A percentile compares a stretch with the other conserved stretches of the same genome.
Evolutionary conservation across 2,888 invertebrate species (phyloP).

Genomic region (Lacanobia oleracea): DNA sequence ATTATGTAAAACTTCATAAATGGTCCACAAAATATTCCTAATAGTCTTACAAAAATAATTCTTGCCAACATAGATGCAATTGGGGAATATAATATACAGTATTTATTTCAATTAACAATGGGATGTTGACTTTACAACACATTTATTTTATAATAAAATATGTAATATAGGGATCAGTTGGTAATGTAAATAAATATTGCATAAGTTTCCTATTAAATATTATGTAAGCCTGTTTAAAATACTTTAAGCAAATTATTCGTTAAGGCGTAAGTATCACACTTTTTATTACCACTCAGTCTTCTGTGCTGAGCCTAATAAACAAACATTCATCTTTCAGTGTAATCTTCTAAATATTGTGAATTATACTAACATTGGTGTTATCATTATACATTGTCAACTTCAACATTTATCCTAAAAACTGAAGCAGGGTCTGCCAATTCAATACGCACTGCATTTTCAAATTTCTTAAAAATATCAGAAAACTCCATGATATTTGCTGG

Average conservation of each 20-base stretch:
- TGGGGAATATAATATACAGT: background rate
- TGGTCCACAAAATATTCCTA: constrained; percentile 47
- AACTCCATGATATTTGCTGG: constrained; percentile 99
- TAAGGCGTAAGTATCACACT: constrained; percentile 46
- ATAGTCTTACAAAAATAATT: constrained; percentile 23
- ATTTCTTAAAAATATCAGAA: constrained; percentile 95
- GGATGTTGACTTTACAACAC: background rate
- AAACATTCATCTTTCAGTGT: constrained; percentile 32
- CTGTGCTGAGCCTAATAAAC: constrained; percentile 46
- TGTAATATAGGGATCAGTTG: constrained; percentile 1
- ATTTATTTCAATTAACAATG: background rate
- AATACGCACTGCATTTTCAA: constrained; percentile 93
- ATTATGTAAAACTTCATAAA: constrained; percentile 38
- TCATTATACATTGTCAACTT: constrained; percentile 91
- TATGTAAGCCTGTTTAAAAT: constrained; percentile 14
- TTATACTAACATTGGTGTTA: constrained; percentile 19
- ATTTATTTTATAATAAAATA: background rate
- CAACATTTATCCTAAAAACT: constrained; percentile 95
- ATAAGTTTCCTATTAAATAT: constrained; percentile 17
- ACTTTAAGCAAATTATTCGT: constrained; percentile 34
- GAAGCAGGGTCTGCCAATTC: constrained; percentile 93
- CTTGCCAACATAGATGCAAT: constrained; percentile 7
- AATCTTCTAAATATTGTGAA: constrained; percentile 23
- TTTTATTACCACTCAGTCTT: constrained; percentile 56
- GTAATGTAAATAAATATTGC: constrained; percentile 25